These are phyloP conservation scores for Dasysyrphus tricinctus DNA, from an alignment of 2,888 invertebrate species.

Conservation along the genomic window DNA sequence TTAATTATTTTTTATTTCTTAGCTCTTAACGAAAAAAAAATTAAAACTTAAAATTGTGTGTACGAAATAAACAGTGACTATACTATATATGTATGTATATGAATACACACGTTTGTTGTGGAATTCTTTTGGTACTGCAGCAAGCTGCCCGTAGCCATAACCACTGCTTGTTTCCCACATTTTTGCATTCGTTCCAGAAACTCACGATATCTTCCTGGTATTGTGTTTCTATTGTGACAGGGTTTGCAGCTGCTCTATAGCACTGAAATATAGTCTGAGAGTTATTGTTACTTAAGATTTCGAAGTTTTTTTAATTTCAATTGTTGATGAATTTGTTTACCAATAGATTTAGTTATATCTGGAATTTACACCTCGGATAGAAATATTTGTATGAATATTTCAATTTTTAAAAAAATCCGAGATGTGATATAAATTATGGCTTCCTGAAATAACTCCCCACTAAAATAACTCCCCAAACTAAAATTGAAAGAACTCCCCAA, in stretches of 20 bases:
- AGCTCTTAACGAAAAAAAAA: neutral
- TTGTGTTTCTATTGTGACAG: neutral
- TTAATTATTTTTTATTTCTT: neutral
- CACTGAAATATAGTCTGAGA: neutral
- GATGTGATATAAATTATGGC: no score
- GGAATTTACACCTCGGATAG: no score
- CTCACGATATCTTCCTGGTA: neutral
- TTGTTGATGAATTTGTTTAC: no score
- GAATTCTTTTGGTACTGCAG: neutral
- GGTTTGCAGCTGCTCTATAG: neutral
- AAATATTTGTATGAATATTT: no score
- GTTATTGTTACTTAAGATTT: neutral
- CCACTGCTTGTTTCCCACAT: neutral
- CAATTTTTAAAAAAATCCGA: no score
- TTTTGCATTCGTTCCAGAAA: constrained; percentile 1
- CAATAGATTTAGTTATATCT: no score
- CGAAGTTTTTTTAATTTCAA: no score
- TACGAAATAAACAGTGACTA: constrained; percentile 2
- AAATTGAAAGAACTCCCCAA: no score
- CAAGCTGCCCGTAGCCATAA: neutral
- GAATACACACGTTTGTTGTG: neutral
- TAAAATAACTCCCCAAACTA: no score
- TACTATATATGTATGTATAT: neutral
- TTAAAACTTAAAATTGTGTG: neutral
- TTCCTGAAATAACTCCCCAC: no score